phyloP scores from a whole-genome alignment of 2,113 vertebrate genomes.

The Pterocles gutturalis region DNA sequence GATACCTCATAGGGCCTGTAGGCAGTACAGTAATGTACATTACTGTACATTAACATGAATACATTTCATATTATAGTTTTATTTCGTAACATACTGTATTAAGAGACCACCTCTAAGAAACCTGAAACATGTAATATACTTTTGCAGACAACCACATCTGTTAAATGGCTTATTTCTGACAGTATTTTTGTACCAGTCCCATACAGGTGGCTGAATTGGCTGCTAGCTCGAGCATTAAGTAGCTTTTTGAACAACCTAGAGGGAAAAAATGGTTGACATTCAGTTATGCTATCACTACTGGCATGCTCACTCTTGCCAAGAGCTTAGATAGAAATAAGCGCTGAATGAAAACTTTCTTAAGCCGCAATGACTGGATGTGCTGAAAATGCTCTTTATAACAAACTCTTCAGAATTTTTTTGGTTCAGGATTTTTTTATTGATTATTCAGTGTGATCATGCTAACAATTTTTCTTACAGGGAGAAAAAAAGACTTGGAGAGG shows the following conservation, averaged over 20 bases:
- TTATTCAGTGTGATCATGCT: neutral
- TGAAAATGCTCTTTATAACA: neutral
- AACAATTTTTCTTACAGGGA: neutral
- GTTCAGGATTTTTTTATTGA: neutral
- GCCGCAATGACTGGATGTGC: neutral
- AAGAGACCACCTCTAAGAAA: constrained; percentile 23
- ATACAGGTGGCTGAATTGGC: neutral
- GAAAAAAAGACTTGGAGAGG: neutral
- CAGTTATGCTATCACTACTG: neutral
- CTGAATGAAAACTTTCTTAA: constrained; percentile 18
- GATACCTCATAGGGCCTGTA: neutral
- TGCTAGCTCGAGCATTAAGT: neutral
- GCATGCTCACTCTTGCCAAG: neutral
- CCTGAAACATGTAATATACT: neutral
- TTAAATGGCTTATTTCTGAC: neutral
- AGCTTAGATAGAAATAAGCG: neutral
- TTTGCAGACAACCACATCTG: neutral
- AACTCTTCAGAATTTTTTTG: neutral
- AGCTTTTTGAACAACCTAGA: neutral
- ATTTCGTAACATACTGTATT: neutral
- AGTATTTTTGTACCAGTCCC: neutral
- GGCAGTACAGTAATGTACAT: neutral
- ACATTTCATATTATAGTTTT: neutral
- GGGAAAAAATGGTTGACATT: neutral
- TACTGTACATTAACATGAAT: neutral